These are phyloP conservation scores for Eulemur albifrons DNA, from an alignment of 2,797 vertebrate genomes.

Conservation along the genomic window DNA sequence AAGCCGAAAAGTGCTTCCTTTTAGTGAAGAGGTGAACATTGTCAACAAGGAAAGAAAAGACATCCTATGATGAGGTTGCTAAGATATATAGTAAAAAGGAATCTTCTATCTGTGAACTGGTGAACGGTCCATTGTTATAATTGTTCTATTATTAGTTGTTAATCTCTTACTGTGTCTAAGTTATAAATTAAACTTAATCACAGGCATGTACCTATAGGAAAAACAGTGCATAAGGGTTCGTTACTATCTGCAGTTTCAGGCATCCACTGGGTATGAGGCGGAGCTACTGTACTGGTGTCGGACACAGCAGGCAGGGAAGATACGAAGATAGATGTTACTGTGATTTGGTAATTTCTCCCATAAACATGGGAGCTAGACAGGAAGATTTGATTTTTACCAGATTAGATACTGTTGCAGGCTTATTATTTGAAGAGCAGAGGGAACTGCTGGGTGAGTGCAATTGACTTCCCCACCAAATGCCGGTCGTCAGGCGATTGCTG, in stretches of 20 bases:
- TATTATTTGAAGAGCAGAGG: not conserved
- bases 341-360: not conserved
- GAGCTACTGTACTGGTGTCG: not conserved
- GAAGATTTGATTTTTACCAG: not conserved
- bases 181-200: not conserved
- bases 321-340: not conserved
- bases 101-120: not conserved
- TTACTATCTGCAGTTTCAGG: no score
- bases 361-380: not conserved
- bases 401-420: not conserved
- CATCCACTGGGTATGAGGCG: not conserved
- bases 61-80: not conserved
- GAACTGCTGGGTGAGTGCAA: not conserved
- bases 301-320: not conserved
- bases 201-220: not conserved
- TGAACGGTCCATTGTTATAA: not conserved
- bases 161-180: not conserved
- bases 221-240: not conserved
- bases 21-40: not conserved
- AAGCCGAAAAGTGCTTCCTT: not conserved
- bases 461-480: not conserved
- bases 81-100: not conserved
- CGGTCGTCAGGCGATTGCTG: not conserved
- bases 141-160: not conserved
- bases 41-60: not conserved